A percentile compares a stretch with the other conserved stretches of the same genome.
These are phyloP conservation scores for Drosophila emarginata DNA, from an alignment of 2,888 invertebrate genomes.

Conservation along the genomic window DNA sequence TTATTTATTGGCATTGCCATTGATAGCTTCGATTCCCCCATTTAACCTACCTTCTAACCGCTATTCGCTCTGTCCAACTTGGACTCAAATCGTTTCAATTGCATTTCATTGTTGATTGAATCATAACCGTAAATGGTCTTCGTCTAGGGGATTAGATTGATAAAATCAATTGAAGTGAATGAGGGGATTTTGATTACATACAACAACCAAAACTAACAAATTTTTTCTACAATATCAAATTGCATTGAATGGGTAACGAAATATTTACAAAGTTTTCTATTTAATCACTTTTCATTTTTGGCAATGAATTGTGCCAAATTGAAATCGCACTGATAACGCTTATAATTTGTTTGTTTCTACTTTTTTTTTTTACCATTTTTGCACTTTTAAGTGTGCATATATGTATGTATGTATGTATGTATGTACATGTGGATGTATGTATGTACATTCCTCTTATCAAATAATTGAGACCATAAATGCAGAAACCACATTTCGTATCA, in stretches of 20 bases:
- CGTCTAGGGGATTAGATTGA: slow-evolving; percentile 42
- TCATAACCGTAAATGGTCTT: slow-evolving; percentile 58
- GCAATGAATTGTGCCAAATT: background rate
- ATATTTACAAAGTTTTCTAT: background rate
- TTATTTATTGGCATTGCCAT: slow-evolving; percentile 20
- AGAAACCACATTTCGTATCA: background rate
- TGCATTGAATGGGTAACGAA: background rate
- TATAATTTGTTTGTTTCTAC: background rate
- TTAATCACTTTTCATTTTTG: background rate
- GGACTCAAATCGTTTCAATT: slow-evolving; percentile 50
- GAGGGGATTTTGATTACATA: background rate
- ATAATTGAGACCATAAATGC: background rate
- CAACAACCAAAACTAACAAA: background rate
- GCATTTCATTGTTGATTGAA: slow-evolving; percentile 56
- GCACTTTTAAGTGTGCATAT: background rate
- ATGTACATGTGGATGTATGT: background rate
- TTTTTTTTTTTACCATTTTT: background rate
- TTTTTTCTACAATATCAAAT: background rate
- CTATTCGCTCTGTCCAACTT: slow-evolving; percentile 9
- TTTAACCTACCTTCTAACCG: background rate
- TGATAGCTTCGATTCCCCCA: slow-evolving; percentile 13
- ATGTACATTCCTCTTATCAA: background rate
- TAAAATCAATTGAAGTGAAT: background rate
- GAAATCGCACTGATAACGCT: background rate
- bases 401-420: background rate